Conservation (phyloP, 2,888 invertebrate species). For the Augochlorella aurata region DNA sequence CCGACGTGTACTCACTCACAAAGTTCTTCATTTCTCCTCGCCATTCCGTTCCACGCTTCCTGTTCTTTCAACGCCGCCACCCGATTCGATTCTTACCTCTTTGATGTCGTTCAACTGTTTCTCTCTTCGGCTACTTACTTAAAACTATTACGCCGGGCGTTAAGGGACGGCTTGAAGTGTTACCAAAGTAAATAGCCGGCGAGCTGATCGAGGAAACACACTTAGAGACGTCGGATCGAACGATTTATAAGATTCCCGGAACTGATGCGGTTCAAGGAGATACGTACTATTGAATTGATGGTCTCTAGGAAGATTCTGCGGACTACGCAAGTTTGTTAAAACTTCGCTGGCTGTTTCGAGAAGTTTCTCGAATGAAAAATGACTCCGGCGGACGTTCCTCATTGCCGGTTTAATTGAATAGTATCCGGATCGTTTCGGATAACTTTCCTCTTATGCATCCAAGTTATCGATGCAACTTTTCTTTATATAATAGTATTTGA, state of each 20-base stretch:
- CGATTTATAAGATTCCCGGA: neutral
- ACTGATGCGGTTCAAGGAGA: neutral
- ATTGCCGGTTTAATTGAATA: neutral
- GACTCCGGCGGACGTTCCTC: neutral
- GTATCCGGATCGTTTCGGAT: neutral
- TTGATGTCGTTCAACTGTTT: constrained; percentile 30
- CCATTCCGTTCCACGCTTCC: constrained; percentile 10
- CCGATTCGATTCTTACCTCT: constrained; percentile 50
- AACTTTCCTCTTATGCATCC: neutral
- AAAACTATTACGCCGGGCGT: constrained; percentile 20
- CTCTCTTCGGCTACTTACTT: constrained; percentile 38
- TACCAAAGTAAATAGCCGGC: neutral
- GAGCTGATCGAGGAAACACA: neutral
- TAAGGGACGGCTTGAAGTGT: neutral
- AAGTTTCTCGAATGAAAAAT: constrained; percentile 3
- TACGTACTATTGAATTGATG: constrained; percentile 8
- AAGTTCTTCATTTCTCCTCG: constrained; percentile 21
- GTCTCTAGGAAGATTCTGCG: neutral
- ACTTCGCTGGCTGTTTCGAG: neutral
- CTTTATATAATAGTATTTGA: neutral
- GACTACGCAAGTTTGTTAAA: neutral
- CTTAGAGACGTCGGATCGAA: neutral
- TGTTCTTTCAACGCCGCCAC: constrained; percentile 23
- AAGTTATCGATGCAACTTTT: neutral
- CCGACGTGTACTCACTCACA: constrained; percentile 49